Conservation (phyloP, 1,140 invertebrate genomes). For the Heliconius himera region DNA sequence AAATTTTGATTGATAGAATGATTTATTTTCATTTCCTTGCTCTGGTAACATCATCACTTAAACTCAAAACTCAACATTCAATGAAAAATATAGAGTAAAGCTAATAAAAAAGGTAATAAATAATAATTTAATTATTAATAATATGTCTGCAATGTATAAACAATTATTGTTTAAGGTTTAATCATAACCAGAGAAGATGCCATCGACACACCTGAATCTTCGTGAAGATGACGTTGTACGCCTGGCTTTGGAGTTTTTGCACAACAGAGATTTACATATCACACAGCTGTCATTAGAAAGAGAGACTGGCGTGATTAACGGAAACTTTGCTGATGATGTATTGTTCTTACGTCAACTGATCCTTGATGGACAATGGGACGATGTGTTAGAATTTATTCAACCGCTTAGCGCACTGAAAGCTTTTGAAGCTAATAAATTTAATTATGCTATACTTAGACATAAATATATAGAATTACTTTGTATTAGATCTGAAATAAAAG, state of each 20-base stretch:
- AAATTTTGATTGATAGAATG: too few species aligned
- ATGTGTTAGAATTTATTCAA: conserved; percentile 97
- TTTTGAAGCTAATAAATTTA: conserved; percentile 92
- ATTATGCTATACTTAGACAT: conserved; percentile 93
- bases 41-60: too few species aligned
- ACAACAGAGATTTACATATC: conserved; percentile 94
- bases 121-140: too few species aligned
- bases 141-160: too few species aligned
- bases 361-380: conserved; percentile 99
- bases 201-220: conserved; percentile 90
- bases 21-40: too few species aligned
- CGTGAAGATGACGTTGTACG: conserved; percentile 96
- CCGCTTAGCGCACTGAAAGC: conserved; percentile 92
- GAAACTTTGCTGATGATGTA: conserved; percentile 93
- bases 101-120: too few species aligned
- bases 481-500: conserved; percentile 92
- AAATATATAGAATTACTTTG: conserved; percentile 97
- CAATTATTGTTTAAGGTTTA: conserved; percentile 50
- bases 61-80: too few species aligned
- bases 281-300: conserved; percentile 95
- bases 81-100: too few species aligned
- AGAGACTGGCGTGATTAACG: conserved; percentile 98
- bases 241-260: conserved; percentile 94
- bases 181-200: conserved; percentile 81
- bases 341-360: conserved; percentile 96